Evolutionary conservation across 2,888 invertebrate genomes (phyloP), one percentile per base, ranked within the genome.

Genomic region (Drosophila buzzatii): DNA sequence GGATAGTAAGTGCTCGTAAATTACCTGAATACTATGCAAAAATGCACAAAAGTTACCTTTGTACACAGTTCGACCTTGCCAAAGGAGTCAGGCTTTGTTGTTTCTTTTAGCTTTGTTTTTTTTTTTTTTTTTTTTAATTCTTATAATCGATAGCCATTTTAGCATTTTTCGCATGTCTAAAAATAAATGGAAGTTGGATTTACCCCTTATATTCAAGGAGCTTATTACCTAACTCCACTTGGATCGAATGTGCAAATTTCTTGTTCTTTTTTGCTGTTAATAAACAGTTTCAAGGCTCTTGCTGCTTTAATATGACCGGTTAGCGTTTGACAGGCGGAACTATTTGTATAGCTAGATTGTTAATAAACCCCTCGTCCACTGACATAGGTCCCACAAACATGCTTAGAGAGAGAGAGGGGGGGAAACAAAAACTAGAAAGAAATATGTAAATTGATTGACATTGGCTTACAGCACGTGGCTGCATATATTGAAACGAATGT

Each of bases 1-100:
- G 60, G 95, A 97, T 87, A 95, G 98, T 98, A 92, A 95, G 96
- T 92, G 31, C 59, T 37, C 39, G 45, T 72, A 62, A 68, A 68
- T 63, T 64, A 62, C 44, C 44, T 20, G 53, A 63, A 42, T 69
- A 69, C 60, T 60, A 27, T 47, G 33, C 51, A 51, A 18, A 51
- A 60, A 62, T 69, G 61, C 65, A 62, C 53, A 53, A 63, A 62
- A 41, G 35, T 66, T 27, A 5, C 35, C 57, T 53, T 9, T 39
- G 37, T 51, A 55, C 51, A 44, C 39, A 18, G 23, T 45, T 23
- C 52, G 73, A 61, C 76, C 79, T 81, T 75, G 57, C 57, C 42
- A 71, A 39, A 53, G 65, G 62, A 66, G 81, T 79, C 55, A 64
- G 69, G 65, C 77, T 76, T 79, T 53, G 57, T 55, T 41, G 58